Base-by-base conservation (phyloP, 1,140 invertebrate genomes). In the Stegodyphus dumicola region DNA sequence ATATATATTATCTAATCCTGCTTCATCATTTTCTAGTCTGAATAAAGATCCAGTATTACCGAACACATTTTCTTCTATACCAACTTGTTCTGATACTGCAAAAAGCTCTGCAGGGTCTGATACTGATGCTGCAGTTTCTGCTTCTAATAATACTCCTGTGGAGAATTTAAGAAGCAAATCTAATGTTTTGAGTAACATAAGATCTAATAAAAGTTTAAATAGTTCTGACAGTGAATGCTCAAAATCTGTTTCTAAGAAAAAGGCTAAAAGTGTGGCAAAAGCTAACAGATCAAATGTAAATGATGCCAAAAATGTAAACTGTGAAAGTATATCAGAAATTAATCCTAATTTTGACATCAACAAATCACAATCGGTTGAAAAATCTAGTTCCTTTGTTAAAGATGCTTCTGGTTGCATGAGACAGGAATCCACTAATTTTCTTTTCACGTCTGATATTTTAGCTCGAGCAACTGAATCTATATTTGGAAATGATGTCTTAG, bases 391-490 rank as follows among this genome's bases (percentile, higher is more conserved):
- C 7, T 69, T 69, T 17, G 48, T 73, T 15, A 85, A 85, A 70
- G 53, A 77, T 15, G 54, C 67, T 15, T 48, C 51, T 49, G 17
- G n/a, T 70, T 69, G 65, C 13, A 17, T 64, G 9, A 64, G 67
- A 7, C 53, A 52, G 65, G 69, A 86, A 86, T 15, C 54, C n/a
- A 73, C n/a, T 56, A 77, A 52, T 53, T 71, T 69, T 71, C 56
- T 77, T 71, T 70, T 52, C 65, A 70, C 88, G 13, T 89, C 88
- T 10, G 91, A 91, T 86, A 91, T 91, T 71, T 88, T 91, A 53
- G 91, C 91, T 7, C 89, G 90, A 88, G 91, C 91, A 48, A 90
- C 90, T 33, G 90, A 91, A 84, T 91, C 90, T 1, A 91, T 91
- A 76, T 91, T 91, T 86, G 84, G 67, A 6, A 77, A 49, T 52